Base-by-base conservation (phyloP, 2,113 vertebrate genomes). In the Daubentonia madagascariensis region DNA sequence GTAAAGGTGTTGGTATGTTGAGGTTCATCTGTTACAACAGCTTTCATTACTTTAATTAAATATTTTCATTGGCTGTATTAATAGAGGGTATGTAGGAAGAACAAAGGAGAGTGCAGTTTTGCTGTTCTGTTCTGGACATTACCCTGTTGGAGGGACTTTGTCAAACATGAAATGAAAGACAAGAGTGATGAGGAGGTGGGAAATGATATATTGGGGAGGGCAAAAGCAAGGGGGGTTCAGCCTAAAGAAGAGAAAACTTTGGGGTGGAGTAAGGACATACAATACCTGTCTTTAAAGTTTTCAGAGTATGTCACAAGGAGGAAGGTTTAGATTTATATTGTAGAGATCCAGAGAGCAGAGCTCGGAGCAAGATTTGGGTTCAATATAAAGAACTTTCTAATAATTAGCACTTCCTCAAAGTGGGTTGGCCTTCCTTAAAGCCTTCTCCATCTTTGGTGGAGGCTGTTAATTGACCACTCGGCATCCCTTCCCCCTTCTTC, bases 71-170 rank as follows among this genome's bases (percentile, higher is more conserved):
- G 40, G 48, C 40, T 91, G 7, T 63, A 35, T 80, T 93, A 76
- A 91, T 45, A 91, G 83, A 97, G 16, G n/a, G 32, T 68, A 28
- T 89, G 2, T 85, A 91, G 86, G 43, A 67, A 92, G 43, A 96
- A 84, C 40, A 94, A 67, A 78, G 52, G 45, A 96, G 37, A 37
- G 30, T 84, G 13, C 6, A 45, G 8, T 52, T 95, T 88, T 89
- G 23, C 67, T 86, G 32, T 88, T 72, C 83, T 78, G 67, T 92
- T 72, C 73, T 50, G 68, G 40, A 93, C 10, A 43, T 75, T 84
- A 80, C 13, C 43, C 11, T 84, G 8, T 76, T 54, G 32, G 30
- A 67, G 37, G 75, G 22, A 65, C 40, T 97, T 95, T 72, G 48
- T 93, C 70, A 92, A 79, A 80, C 52, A 91, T 59, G 11, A 70